Evolutionary conservation across 2,888 invertebrate species (phyloP).

Genomic region (Euplagia quadripunctaria): DNA sequence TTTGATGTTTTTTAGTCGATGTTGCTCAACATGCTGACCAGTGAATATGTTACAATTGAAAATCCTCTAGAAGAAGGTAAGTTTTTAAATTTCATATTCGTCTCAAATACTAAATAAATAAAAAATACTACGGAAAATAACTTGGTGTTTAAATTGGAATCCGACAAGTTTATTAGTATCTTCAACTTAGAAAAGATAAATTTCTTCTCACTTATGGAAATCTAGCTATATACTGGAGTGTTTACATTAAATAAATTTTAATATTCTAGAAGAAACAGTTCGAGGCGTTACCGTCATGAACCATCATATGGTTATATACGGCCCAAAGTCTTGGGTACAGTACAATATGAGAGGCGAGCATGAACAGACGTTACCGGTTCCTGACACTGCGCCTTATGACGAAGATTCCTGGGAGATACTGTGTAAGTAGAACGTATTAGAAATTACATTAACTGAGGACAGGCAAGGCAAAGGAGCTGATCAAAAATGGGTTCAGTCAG

Average conservation of each 20-base stretch:
- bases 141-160: too few species aligned
- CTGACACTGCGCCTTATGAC: slow-evolving; percentile 87
- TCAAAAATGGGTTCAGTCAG: too few species aligned
- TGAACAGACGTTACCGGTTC: slow-evolving; percentile 87
- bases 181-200: too few species aligned
- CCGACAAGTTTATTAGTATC: too few species aligned
- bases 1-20: slow-evolving; percentile 89
- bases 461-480: not conserved
- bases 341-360: slow-evolving; percentile 93
- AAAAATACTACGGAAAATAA: too few species aligned
- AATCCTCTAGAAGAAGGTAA: slow-evolving; percentile 92
- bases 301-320: slow-evolving; percentile 91
- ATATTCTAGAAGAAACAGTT: slow-evolving; percentile 76
- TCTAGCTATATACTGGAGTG: not conserved
- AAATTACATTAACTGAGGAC: not conserved
- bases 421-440: slow-evolving; percentile 76
- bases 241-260: not conserved
- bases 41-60: slow-evolving; percentile 95
- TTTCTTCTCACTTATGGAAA: not conserved
- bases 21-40: slow-evolving; percentile 96
- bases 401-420: slow-evolving; percentile 91
- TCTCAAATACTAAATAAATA: too few species aligned
- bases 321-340: slow-evolving; percentile 91
- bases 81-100: not conserved
- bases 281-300: slow-evolving; percentile 80